These are phyloP conservation scores for Regulus satrapa DNA, from an alignment of 2,113 vertebrate genomes.

Conservation along the genomic window DNA sequence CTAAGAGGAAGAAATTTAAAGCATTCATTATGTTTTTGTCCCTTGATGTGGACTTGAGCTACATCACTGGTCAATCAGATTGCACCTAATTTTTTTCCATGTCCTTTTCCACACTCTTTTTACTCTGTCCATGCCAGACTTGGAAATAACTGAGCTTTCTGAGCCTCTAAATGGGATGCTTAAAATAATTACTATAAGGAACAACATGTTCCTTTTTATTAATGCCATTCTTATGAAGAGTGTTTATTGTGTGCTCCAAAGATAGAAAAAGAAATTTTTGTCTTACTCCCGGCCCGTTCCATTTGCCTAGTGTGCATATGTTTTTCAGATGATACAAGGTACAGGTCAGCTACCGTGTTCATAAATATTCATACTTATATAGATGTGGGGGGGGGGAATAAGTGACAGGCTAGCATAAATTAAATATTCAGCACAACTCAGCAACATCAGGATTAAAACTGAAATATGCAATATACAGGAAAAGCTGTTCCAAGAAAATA, in stretches of 20 bases:
- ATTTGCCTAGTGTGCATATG: neutral
- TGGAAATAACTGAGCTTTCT: neutral
- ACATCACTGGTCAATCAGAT: neutral
- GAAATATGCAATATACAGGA: neutral
- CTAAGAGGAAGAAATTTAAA: neutral
- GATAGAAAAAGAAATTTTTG: neutral
- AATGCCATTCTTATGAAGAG: neutral
- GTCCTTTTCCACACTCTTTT: neutral
- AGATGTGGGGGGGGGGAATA: neutral
- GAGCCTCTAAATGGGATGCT: neutral
- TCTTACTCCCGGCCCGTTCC: neutral
- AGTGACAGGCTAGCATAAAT: slow-evolving; percentile 4
- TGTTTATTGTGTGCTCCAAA: neutral
- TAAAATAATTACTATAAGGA: neutral
- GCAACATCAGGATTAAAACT: slow-evolving; percentile 7
- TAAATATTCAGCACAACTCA: slow-evolving; percentile 14
- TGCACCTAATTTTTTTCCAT: neutral
- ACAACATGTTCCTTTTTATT: neutral
- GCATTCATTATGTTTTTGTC: neutral
- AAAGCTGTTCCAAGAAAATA: neutral
- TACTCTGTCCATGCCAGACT: neutral
- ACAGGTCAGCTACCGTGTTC: neutral
- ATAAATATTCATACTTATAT: neutral
- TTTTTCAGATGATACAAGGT: neutral
- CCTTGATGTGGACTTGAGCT: neutral